A percentile compares a stretch with the other conserved stretches of the same genome.
These are phyloP conservation scores for Phenganax subtilis DNA, from an alignment of 92 coral and sea anemone species.

Conservation along the genomic window DNA sequence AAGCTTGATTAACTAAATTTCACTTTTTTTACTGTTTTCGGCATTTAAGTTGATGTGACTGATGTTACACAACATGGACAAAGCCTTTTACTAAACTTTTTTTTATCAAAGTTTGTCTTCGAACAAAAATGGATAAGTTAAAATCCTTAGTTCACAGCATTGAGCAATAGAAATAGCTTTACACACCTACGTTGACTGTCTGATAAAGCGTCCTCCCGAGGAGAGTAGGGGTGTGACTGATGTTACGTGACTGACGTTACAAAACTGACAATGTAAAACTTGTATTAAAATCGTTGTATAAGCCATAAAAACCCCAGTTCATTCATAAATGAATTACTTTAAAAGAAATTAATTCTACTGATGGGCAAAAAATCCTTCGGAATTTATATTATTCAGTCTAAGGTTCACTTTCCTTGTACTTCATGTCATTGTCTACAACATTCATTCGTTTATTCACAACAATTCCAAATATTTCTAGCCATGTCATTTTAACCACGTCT, in stretches of 20 bases:
- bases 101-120: too few species aligned
- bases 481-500: too few species aligned
- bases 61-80: conserved; percentile 28
- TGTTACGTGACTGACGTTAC: conserved; percentile 25
- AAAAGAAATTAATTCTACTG: too few species aligned
- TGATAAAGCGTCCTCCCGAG: conserved; percentile 37
- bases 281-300: conserved; percentile 18
- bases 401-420: too few species aligned
- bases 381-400: too few species aligned
- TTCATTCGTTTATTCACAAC: too few species aligned
- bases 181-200: conserved; percentile 35
- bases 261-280: background rate
- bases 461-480: too few species aligned
- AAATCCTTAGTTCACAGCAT: conserved; percentile 36
- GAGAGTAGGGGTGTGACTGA: conserved; percentile 40
- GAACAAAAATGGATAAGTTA: conserved; percentile 24
- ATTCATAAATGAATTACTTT: conserved; percentile 36
- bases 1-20: conserved; percentile 15
- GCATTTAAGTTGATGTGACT: conserved; percentile 40
- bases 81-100: too few species aligned
- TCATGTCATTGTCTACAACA: too few species aligned
- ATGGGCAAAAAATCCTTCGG: too few species aligned
- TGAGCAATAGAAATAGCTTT: conserved; percentile 27
- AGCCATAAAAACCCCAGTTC: conserved; percentile 41
- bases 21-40: conserved; percentile 33